Evolutionary conservation across 2,888 invertebrate species (phyloP).

Genomic region (Conchocele bisecta): DNA sequence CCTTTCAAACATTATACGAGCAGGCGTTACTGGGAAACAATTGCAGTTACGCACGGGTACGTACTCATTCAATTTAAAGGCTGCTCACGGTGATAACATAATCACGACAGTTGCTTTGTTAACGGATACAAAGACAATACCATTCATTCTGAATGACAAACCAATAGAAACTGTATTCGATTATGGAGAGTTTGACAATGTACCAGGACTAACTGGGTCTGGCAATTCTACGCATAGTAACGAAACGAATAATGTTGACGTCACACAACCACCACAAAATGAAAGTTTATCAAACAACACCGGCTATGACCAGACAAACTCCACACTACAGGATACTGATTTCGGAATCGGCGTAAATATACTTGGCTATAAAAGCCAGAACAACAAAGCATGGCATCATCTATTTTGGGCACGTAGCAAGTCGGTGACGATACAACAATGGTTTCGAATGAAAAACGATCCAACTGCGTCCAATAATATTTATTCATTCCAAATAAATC

Average conservation of each 20-base stretch:
- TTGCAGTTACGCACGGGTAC: conserved; percentile 26
- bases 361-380: conserved; percentile 27
- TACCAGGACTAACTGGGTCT: conserved; percentile 1
- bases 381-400: conserved; percentile 32
- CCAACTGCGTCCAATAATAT: conserved; percentile 18
- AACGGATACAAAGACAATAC: conserved; percentile 16
- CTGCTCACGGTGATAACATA: conserved; percentile 35
- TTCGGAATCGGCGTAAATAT: conserved; percentile 40
- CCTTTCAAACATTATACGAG: conserved; percentile 10
- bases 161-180: conserved; percentile 17
- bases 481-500: conserved; percentile 19
- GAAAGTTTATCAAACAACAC: no score
- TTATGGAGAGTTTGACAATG: conserved; percentile 19
- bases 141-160: conserved; percentile 6
- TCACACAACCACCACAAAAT: not conserved
- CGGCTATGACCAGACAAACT: not conserved
- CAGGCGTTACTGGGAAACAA: not conserved
- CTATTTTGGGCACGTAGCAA: conserved; percentile 46
- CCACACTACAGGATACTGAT: not conserved
- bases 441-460: conserved; percentile 33
- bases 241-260: no score
- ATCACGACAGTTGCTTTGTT: conserved; percentile 34
- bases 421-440: conserved; percentile 16
- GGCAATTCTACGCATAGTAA: conserved; percentile 13
- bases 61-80: conserved; percentile 32